Conservation (phyloP, 2,888 invertebrate species). For the Panorpa germanica region DNA sequence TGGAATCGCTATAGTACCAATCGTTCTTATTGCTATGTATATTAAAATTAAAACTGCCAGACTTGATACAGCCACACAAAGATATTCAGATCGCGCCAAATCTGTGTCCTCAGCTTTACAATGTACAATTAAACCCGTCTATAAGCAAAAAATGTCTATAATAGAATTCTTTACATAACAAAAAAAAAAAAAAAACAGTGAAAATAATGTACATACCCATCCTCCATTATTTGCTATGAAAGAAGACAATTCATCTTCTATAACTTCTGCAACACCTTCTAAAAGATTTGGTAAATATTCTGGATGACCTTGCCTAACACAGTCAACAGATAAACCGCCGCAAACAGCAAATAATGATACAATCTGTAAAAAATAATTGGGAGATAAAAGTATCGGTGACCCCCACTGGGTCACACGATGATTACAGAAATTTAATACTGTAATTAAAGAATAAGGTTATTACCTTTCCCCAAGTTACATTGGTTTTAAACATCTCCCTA, state of each 20-base stretch:
- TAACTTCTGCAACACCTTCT: conserved; percentile 55
- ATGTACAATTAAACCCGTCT: no score
- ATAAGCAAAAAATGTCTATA: no score
- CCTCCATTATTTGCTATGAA: conserved; percentile 77
- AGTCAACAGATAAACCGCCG: conserved; percentile 66
- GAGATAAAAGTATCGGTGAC: conserved; percentile 9
- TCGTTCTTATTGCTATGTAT: no score
- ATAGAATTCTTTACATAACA: no score
- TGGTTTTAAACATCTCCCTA: conserved; percentile 46
- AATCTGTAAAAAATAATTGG: conserved; percentile 21
- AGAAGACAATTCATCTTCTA: conserved; percentile 45
- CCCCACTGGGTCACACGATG: background rate
- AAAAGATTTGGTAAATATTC: conserved; percentile 60
- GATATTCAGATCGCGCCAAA: no score
- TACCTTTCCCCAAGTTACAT: conserved; percentile 67
- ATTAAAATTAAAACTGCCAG: no score
- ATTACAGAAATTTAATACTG: background rate
- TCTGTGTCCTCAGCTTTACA: no score
- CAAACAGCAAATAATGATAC: conserved; percentile 66
- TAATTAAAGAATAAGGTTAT: conserved; percentile 9
- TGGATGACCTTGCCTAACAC: conserved; percentile 52
- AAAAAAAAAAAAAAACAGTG: no score
- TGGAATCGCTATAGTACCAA: no score
- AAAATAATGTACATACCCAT: conserved; percentile 71
- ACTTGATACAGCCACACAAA: no score